These are phyloP conservation scores for Paramisgurnus dabryanus DNA, from an alignment of 2,113 vertebrate species.

Conservation along the genomic window DNA sequence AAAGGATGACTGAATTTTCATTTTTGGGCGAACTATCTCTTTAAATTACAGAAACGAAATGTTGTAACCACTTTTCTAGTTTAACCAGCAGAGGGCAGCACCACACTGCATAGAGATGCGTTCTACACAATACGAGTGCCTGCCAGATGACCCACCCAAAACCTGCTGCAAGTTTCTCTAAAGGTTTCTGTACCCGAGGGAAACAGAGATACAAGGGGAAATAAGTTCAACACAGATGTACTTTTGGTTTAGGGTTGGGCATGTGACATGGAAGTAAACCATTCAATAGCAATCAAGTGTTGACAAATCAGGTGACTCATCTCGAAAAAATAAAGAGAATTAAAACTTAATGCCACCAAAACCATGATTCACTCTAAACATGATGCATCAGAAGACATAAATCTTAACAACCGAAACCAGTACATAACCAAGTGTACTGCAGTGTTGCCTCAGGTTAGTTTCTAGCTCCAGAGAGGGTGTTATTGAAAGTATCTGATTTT, in stretches of 20 bases:
- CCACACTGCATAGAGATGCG: neutral
- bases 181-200: neutral
- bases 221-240: neutral
- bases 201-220: neutral
- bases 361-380: slow-evolving; percentile 13
- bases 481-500: neutral
- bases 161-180: neutral
- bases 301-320: neutral
- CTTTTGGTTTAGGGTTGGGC: neutral
- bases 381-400: slow-evolving; percentile 1
- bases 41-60: too few species aligned
- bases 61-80: too few species aligned
- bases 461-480: neutral
- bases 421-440: neutral
- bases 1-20: too few species aligned
- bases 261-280: neutral
- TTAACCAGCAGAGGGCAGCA: slow-evolving; percentile 43
- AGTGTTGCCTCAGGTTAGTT: neutral
- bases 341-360: neutral
- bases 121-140: neutral
- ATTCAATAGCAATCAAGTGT: neutral
- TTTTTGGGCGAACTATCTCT: too few species aligned
- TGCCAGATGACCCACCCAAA: neutral
- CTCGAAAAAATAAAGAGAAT: neutral
- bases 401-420: neutral